Conservation (phyloP, 2,113 vertebrate species). For the Nyctibius bracteatus region DNA sequence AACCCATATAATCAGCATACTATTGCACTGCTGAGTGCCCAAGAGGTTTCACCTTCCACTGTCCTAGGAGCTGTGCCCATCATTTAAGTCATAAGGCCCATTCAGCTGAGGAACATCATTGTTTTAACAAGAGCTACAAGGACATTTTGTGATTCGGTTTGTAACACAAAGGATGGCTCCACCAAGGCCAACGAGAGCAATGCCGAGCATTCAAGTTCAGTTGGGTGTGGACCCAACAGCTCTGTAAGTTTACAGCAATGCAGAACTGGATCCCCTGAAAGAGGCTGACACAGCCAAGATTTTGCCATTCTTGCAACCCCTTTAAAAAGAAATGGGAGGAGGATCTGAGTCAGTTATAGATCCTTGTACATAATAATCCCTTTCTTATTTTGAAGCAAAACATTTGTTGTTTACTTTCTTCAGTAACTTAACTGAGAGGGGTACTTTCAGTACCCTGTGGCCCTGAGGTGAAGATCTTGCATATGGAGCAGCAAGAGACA, state of each 20-base stretch:
- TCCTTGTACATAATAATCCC: not conserved
- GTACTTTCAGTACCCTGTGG: not conserved
- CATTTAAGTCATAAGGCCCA: not conserved
- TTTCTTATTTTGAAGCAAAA: not conserved
- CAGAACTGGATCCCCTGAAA: not conserved
- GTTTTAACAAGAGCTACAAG: not conserved
- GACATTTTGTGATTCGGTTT: not conserved
- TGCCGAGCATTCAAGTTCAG: not conserved
- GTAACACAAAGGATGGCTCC: not conserved
- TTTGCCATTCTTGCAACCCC: not conserved
- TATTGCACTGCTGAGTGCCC: not conserved
- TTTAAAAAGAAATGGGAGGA: not conserved
- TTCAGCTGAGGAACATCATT: not conserved
- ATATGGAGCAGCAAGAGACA: not conserved
- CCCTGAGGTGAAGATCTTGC: not conserved
- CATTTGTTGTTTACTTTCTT: not conserved
- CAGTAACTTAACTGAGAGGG: not conserved
- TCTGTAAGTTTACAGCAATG: not conserved
- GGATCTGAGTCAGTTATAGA: not conserved
- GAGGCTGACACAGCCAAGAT: not conserved
- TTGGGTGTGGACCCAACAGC: not conserved
- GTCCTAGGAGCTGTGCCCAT: not conserved
- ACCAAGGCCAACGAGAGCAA: accelerated
- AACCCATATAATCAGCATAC: not conserved
- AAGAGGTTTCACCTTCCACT: not conserved